Percentiles rank a stretch among this genome's conserved stretches.
phyloP scores from a whole-genome alignment of 2,888 invertebrate genomes.

The Drosophila affinis region DNA sequence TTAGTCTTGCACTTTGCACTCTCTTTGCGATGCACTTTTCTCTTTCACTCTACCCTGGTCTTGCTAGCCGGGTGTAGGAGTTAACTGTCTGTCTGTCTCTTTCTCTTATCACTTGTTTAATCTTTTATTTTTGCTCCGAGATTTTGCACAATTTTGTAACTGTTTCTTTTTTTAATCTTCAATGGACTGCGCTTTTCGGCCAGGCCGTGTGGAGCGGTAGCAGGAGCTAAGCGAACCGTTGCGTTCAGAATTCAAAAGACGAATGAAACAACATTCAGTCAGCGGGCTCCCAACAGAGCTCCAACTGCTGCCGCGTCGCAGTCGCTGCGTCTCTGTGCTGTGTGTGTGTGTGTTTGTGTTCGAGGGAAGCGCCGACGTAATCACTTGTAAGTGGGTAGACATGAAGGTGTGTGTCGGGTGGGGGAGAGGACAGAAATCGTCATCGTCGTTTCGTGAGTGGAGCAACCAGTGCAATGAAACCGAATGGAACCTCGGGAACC shows the following conservation, averaged over 20 bases:
- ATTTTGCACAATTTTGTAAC: slow-evolving; percentile 28
- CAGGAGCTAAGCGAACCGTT: slow-evolving; percentile 74
- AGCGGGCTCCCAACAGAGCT: slow-evolving; percentile 69
- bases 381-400: slow-evolving; percentile 64
- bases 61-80: slow-evolving; percentile 4
- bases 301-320: slow-evolving; percentile 33
- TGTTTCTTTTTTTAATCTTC: slow-evolving; percentile 40
- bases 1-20: slow-evolving; percentile 54
- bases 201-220: slow-evolving; percentile 25
- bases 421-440: slow-evolving; percentile 47
- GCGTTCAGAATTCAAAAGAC: slow-evolving; percentile 83
- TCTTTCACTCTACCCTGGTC: slow-evolving; percentile 33
- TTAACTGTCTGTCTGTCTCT: slow-evolving; percentile 23
- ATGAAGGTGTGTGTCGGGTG: slow-evolving; percentile 17
- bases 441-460: slow-evolving; percentile 49
- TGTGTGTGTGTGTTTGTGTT: slow-evolving; percentile 44
- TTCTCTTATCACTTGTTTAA: slow-evolving; percentile 47
- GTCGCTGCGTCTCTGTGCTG: slow-evolving; percentile 11
- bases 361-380: slow-evolving; percentile 71
- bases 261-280: slow-evolving; percentile 81
- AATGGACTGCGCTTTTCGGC: slow-evolving; percentile 46
- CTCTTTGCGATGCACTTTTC: slow-evolving; percentile 17
- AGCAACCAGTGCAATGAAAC: slow-evolving; percentile 62
- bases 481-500: slow-evolving; percentile 2
- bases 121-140: slow-evolving; percentile 35